Evolutionary conservation across 2,113 vertebrate species (phyloP).

Genomic region (Mobula birostris): DNA sequence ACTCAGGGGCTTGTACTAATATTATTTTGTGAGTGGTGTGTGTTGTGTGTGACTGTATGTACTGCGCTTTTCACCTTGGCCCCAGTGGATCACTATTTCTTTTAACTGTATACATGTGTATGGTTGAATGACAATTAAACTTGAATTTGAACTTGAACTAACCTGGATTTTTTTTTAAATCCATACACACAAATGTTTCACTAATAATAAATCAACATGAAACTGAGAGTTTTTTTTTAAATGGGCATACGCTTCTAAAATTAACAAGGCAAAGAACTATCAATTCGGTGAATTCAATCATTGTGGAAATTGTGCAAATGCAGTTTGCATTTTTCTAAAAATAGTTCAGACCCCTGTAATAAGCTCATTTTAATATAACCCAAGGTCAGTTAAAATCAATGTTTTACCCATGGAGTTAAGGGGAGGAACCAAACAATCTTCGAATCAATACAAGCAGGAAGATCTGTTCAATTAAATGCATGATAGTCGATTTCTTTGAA

Average conservation of each 20-base stretch:
- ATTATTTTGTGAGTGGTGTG: too few relatives aligned
- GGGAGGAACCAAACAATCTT: neutral
- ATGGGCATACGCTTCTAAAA: neutral
- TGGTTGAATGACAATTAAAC: too few relatives aligned
- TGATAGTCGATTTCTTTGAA: neutral
- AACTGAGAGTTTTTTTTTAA: neutral
- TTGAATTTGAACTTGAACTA: too few relatives aligned
- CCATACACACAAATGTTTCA: neutral
- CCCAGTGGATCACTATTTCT: too few relatives aligned
- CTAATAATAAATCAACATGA: neutral
- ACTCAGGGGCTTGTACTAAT: too few relatives aligned
- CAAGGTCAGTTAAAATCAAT: neutral
- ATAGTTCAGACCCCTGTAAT: neutral
- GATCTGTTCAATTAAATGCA: neutral
- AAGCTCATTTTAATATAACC: neutral
- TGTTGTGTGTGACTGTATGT: too few relatives aligned
- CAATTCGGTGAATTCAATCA: neutral
- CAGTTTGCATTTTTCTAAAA: neutral
- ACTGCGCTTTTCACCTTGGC: too few relatives aligned
- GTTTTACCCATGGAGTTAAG: neutral
- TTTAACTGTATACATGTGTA: too few relatives aligned
- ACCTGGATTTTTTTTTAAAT: neutral
- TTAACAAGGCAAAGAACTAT: neutral
- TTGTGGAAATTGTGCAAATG: neutral
- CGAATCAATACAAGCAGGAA: neutral